These are phyloP conservation scores for Acanthaster planci DNA, from an alignment of 35 echinoderm and acorn worm species.

Conservation along the genomic window DNA sequence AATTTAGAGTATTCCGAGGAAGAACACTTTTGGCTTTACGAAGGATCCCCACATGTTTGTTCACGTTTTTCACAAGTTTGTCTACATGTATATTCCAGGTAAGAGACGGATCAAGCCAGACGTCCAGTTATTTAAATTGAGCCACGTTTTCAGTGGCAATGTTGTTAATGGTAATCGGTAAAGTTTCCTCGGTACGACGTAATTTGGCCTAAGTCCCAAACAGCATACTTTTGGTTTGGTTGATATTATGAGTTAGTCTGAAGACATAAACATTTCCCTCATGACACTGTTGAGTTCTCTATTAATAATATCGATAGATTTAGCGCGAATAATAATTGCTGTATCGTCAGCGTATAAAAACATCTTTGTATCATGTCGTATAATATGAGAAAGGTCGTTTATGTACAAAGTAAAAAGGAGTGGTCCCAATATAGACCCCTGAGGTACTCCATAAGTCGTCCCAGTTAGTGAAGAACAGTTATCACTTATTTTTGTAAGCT, in stretches of 20 bases:
- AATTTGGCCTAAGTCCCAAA: no score
- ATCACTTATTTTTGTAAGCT: conserved; percentile 22
- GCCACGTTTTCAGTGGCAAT: conserved; percentile 13
- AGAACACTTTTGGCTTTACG: conserved; percentile 10
- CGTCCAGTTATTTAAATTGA: conserved; percentile 39
- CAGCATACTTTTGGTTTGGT: no score
- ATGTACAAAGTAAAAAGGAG: conserved; percentile 35
- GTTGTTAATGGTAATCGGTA: background rate
- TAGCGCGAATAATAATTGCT: conserved; percentile 24
- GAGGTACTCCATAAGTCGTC: conserved; percentile 10
- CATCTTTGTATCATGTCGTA: background rate
- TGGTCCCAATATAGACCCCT: conserved; percentile 27
- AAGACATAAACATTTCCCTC: conserved; percentile 7
- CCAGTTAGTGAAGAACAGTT: background rate
- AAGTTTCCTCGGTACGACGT: background rate
- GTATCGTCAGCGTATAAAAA: conserved; percentile 46
- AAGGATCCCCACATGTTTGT: conserved; percentile 18
- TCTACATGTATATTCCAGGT: conserved; percentile 27
- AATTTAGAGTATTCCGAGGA: conserved; percentile 22
- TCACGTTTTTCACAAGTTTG: conserved; percentile 14
- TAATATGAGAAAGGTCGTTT: background rate
- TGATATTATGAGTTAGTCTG: conserved; percentile 11
- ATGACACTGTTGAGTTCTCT: background rate
- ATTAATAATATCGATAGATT: background rate
- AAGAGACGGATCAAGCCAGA: conserved; percentile 28